A percentile compares a stretch with the other conserved stretches of the same genome.
phyloP scores from a whole-genome alignment of 2,113 vertebrate genomes.

The Chaetodon auriga region DNA sequence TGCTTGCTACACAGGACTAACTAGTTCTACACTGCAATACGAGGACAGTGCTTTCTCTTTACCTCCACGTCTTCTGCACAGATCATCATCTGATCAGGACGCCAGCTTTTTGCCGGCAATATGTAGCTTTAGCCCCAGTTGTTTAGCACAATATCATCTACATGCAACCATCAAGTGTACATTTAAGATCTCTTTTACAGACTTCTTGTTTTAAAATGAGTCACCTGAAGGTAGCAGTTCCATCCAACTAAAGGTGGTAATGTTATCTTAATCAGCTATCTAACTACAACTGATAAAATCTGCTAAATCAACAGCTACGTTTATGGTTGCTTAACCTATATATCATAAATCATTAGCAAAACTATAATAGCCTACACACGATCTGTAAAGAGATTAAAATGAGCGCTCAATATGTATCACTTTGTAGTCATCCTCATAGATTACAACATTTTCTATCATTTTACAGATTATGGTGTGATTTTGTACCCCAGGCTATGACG shows the following conservation, averaged over 20 bases:
- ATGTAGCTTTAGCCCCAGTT: not conserved
- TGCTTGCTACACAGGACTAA: too few species aligned
- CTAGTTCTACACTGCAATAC: too few species aligned
- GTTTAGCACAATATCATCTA: not conserved
- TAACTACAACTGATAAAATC: not conserved
- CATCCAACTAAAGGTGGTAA: not conserved
- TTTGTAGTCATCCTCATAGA: conserved; percentile 43
- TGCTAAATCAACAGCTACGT: not conserved
- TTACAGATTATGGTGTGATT: conserved; percentile 57
- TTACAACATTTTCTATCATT: conserved; percentile 58
- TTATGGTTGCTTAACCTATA: not conserved
- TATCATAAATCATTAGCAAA: conserved; percentile 2
- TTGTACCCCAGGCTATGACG: conserved; percentile 58
- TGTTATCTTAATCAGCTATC: not conserved
- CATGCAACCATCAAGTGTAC: not conserved
- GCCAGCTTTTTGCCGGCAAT: not conserved
- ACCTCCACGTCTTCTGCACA: not conserved
- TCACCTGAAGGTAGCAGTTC: not conserved
- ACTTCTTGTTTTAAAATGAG: not conserved
- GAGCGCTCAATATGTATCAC: conserved; percentile 20
- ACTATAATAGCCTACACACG: not conserved
- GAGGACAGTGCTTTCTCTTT: too few species aligned
- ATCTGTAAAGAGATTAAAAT: conserved; percentile 13
- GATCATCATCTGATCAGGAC: not conserved
- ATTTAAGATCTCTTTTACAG: not conserved